phyloP scores from a whole-genome alignment of 2,113 vertebrate genomes.

The Myotis brandtii region DNA sequence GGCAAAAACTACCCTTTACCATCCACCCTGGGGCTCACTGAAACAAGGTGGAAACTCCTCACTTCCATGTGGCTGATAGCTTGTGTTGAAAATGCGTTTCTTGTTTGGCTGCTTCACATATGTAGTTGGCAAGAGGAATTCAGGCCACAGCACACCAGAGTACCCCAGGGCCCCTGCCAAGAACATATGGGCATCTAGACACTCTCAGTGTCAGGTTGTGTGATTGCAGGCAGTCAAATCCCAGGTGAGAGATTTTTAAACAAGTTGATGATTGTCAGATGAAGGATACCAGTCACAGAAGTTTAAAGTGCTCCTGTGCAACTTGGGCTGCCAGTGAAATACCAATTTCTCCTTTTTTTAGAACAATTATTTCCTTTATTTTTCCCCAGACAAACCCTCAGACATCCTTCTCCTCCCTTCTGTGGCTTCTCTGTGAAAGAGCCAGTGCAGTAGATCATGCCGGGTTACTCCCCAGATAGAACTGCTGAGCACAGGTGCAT shows the following conservation, averaged over 20 bases:
- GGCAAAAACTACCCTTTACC: not conserved
- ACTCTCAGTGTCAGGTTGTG: not conserved
- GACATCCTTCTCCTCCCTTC: conserved; percentile 73
- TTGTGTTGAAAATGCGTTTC: not conserved
- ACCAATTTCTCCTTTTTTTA: conserved; percentile 76
- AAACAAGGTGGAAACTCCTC: not conserved
- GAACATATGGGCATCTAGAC: not conserved
- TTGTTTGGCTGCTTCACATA: conserved; percentile 2
- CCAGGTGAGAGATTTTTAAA: conserved; percentile 69
- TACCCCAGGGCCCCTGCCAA: not conserved
- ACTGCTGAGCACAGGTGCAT: conserved; percentile 54
- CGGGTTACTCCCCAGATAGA: conserved; percentile 24
- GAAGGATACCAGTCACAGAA: conserved; percentile 78
- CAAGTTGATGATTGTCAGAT: conserved; percentile 76
- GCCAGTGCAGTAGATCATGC: conserved; percentile 43
- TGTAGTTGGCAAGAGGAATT: not conserved
- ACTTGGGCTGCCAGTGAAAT: conserved; percentile 74
- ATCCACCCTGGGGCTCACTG: not conserved
- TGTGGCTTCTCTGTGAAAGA: conserved; percentile 5
- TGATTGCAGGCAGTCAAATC: conserved; percentile 37
- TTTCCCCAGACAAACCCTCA: conserved; percentile 66
- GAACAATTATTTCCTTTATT: conserved; percentile 80
- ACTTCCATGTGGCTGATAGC: not conserved
- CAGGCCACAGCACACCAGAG: not conserved
- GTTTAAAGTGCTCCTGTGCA: conserved; percentile 76